Conservation (phyloP, 2,888 invertebrate genomes). For the Epinotia ramella region DNA sequence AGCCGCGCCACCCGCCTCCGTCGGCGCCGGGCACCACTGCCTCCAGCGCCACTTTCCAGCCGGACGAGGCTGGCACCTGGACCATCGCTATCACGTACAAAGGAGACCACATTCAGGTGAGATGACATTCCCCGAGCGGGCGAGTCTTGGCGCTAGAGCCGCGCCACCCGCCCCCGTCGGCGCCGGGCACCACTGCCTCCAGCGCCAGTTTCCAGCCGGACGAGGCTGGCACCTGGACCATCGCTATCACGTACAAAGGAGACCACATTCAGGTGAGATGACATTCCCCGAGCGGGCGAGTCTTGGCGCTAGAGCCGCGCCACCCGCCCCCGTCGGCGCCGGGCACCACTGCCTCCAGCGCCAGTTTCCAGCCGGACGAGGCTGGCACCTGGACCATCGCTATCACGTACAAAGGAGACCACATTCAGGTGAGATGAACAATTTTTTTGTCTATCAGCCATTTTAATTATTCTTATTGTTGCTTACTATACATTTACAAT, state of each 20-base stretch:
- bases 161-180: constrained; percentile 89
- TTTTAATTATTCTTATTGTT: too few species aligned
- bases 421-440: constrained; percentile 56
- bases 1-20: constrained; percentile 88
- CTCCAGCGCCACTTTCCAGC: constrained; percentile 97
- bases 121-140: constrained; percentile 95
- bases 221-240: constrained; percentile 98
- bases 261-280: constrained; percentile 85
- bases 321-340: constrained; percentile 92
- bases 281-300: constrained; percentile 94
- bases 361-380: constrained; percentile 98
- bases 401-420: constrained; percentile 97
- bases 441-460: neutral
- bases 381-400: constrained; percentile 99
- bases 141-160: constrained; percentile 86
- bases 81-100: constrained; percentile 98
- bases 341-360: constrained; percentile 93
- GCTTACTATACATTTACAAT: too few species aligned
- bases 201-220: constrained; percentile 98
- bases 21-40: constrained; percentile 93
- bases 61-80: constrained; percentile 99
- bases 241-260: constrained; percentile 97
- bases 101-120: constrained; percentile 87
- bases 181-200: constrained; percentile 92
- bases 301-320: constrained; percentile 81